Evolutionary conservation across 2,888 invertebrate genomes (phyloP).

Genomic region (Conops quadrifasciatus): DNA sequence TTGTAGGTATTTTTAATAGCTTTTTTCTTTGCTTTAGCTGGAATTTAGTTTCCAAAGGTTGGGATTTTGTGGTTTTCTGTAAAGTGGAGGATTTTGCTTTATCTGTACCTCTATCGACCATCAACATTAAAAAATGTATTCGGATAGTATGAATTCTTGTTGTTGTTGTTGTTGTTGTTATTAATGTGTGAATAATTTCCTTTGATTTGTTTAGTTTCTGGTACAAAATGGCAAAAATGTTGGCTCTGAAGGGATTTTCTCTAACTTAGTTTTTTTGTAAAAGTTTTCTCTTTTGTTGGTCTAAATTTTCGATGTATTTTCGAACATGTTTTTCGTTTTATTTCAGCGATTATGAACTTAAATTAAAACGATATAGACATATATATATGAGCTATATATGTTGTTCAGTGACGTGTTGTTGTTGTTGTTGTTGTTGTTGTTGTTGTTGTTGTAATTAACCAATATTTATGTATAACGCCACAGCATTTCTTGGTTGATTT

Average conservation of each 20-base stretch:
- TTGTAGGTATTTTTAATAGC: no score
- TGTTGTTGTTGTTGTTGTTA: conserved; percentile 13
- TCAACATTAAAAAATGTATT: no score
- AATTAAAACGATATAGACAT: no score
- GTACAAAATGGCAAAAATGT: conserved; percentile 29
- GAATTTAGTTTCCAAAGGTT: no score
- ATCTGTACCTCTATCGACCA: no score
- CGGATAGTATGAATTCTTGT: background rate
- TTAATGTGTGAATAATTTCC: conserved; percentile 32
- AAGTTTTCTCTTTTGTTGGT: conserved; percentile 17
- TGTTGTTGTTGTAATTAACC: background rate
- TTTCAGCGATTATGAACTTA: background rate
- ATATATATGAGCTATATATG: background rate
- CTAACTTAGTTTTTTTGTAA: background rate
- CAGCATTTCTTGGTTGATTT: no score
- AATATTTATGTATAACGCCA: background rate
- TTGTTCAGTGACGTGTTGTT: background rate
- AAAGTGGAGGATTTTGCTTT: no score
- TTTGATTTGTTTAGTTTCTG: background rate
- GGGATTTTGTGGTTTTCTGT: no score
- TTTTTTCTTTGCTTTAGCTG: no score
- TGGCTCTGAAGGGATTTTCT: conserved; percentile 37
- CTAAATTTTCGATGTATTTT: conserved; percentile 18
- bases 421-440: background rate
- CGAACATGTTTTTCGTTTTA: background rate